phyloP scores from a whole-genome alignment of 2,888 invertebrate species.

The Agrochola circellaris region DNA sequence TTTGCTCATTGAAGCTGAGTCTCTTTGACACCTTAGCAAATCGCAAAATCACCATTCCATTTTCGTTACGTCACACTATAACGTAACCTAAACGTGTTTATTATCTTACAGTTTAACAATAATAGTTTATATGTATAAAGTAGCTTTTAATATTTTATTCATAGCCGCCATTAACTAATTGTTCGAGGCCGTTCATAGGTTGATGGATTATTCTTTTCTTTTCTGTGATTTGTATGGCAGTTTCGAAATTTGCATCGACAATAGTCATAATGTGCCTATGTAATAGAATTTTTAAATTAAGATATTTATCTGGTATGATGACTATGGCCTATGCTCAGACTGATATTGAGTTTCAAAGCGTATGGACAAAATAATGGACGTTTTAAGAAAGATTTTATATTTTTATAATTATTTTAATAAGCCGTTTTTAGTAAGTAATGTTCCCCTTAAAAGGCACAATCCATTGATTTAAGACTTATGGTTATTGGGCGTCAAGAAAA shows the following conservation, averaged over 20 bases:
- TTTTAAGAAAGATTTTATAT: too few species aligned
- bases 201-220: constrained; percentile 55
- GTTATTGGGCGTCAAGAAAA: too few species aligned
- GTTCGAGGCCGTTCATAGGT: constrained; percentile 46
- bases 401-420: too few species aligned
- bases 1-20: background rate
- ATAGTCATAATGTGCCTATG: constrained; percentile 34
- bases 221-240: constrained; percentile 36
- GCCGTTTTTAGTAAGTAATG: too few species aligned
- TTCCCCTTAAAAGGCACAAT: too few species aligned
- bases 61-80: constrained; percentile 1
- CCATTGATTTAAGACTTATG: too few species aligned
- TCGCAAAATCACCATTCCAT: background rate
- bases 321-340: background rate
- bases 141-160: constrained; percentile 70
- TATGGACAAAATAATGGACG: background rate
- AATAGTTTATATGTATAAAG: constrained; percentile 65
- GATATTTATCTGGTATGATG: constrained; percentile 50
- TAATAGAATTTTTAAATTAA: constrained; percentile 48
- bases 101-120: constrained; percentile 51
- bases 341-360: background rate
- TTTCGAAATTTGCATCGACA: constrained; percentile 55
- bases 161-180: constrained; percentile 63
- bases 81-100: constrained; percentile 56
- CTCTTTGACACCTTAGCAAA: background rate